phyloP scores from a whole-genome alignment of 2,888 invertebrate genomes.

The Notodonta dromedarius region DNA sequence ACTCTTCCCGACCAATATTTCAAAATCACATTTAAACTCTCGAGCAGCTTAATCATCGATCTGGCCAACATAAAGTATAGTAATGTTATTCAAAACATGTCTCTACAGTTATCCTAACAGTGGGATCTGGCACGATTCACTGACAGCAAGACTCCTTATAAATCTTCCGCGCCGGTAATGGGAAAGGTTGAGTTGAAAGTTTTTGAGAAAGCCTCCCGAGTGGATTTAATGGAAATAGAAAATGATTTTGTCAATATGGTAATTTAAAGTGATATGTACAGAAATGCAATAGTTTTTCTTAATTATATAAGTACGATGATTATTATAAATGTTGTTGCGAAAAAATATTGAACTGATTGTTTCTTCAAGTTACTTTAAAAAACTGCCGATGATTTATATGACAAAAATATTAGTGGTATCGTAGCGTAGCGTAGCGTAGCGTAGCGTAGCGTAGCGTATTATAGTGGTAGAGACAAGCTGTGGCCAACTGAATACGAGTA shows the following conservation, averaged over 20 bases:
- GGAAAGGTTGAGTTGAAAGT: slow-evolving; percentile 18
- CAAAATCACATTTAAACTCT: slow-evolving; percentile 55
- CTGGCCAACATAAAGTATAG: slow-evolving; percentile 59
- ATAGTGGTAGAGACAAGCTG: too few relatives aligned
- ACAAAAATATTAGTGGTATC: too few relatives aligned
- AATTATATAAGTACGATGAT: too few relatives aligned
- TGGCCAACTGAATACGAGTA: too few relatives aligned
- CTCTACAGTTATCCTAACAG: slow-evolving; percentile 78
- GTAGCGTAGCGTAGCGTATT: too few relatives aligned
- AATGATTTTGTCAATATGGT: neutral
- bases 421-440: too few relatives aligned
- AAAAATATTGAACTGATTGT: too few relatives aligned
- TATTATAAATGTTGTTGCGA: too few relatives aligned
- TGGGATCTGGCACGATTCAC: slow-evolving; percentile 78
- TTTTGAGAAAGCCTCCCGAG: slow-evolving; percentile 16
- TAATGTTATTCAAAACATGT: slow-evolving; percentile 80
- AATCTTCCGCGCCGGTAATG: slow-evolving; percentile 50
- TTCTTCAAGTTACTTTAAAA: too few relatives aligned
- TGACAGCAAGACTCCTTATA: slow-evolving; percentile 68
- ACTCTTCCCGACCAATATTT: slow-evolving; percentile 41
- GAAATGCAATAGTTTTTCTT: too few relatives aligned
- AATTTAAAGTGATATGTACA: neutral
- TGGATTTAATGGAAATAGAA: neutral
- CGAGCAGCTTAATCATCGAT: slow-evolving; percentile 49
- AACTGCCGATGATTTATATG: too few relatives aligned